Evolutionary conservation across 2,888 invertebrate species (phyloP), one percentile per base, ranked within the genome.

Genomic region (Lapara coniferarum): DNA sequence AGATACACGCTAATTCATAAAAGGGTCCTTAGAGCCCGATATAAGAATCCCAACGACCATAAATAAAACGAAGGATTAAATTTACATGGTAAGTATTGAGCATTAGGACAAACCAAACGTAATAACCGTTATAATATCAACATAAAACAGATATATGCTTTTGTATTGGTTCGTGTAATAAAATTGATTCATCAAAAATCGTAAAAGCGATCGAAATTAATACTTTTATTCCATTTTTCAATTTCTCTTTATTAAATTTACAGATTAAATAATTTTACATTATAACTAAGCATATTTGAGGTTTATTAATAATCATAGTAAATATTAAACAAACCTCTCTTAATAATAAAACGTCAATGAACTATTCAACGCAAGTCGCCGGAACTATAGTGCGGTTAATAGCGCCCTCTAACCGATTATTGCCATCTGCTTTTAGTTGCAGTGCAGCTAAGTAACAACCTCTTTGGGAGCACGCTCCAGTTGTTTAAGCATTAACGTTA

Each of bases 381-480:
- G 63, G 63, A 63, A 63, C 63, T 16, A 66, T 69, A 46, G 57
- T 74, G 67, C 66, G 70, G 68, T 68, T 76, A 72, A 73, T 74
- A 67, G 66, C 71, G 66, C 8, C 68, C 71, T 55, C 71, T 52
- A 68, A 71, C 70, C 68, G 68, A 72, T 75, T 75, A 77, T 72
- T 72, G 74, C 55, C 67, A 71, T 72, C 71, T 75, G 66, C 63
- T 70, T 66, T 66, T 30, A 68, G 16, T 67, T 56, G 66, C 63
- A 49, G 49, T 19, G 63, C 14, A 55, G 55, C 19, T 55, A 55
- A 57, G 57, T 57, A 37, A 57, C 63, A 49, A 63, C 63, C 46
- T 56, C 56, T 49, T 49, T 16, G 44, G 16, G 19, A 19, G 19
- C 19, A 49, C 63, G 46, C 63, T 63, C 19, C 19, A 63, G 19